Base-by-base conservation (phyloP, 2,888 invertebrate species). In the Cotesia congregata region DNA sequence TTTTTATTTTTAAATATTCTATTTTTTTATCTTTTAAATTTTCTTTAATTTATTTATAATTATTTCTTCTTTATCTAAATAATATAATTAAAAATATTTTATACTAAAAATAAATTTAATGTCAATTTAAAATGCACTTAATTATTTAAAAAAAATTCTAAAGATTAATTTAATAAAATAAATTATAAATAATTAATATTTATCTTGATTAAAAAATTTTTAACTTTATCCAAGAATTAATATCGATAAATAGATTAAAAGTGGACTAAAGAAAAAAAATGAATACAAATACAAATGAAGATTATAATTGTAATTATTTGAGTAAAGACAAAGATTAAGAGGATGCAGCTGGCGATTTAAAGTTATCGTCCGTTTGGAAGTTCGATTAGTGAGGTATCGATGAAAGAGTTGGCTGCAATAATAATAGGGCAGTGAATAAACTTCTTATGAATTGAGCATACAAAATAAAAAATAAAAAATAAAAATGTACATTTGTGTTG, bases 371-470 rank as follows among this genome's bases (percentile, higher is more conserved):
- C 68, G 76, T 71, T 50, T 67, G 67, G 74, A 69, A 77, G 70
- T 78, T 74, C 79, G 81, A 83, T 83, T 82, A 81, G 82, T 79
- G 77, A 79, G 70, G 67, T 82, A 72, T 83, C 87, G 87, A 84
- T 86, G 86, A 88, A 87, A 86, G 87, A 85, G 86, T 87, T 86
- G 84, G 87, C 87, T 86, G 86, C 84, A 87, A 86, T 88, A 88
- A 88, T 88, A 85, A 87, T 82, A 84, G 86, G 84, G 86, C 77
- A 77, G 81, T 81, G 81, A 85, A 87, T 88, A 86, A 87, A 78
- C 69, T 72, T 50, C 50, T 50, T 50, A 50, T 50, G 12, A 50
- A 50, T 50, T 50, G 50, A 50, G 6, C 71, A 20, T 76, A 79
- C 79, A 82, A 80, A 82, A 2, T 30, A 30, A 30, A 30, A 30